Base-by-base conservation (phyloP, 2,797 vertebrate species). In the Erithacus rubecula region DNA sequence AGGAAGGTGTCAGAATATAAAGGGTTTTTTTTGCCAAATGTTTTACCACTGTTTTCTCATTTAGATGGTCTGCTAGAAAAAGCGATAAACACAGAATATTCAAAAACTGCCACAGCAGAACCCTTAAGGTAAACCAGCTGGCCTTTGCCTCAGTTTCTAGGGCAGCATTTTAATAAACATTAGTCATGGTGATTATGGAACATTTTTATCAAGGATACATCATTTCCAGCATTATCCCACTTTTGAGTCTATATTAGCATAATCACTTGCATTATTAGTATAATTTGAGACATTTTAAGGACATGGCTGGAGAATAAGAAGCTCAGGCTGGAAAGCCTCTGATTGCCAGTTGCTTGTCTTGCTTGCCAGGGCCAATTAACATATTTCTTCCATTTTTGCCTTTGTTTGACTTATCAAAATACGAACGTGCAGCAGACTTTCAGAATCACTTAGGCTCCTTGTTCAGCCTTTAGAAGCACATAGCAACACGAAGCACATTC, bases 141-240 rank as follows among this genome's bases (percentile, higher is more conserved):
- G 87, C 72, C 91, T 90, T 90, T 94, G 23, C 79, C 96, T 89
- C 88, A 87, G 72, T 94, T 87, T 94, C 93, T 97, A 93, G 95
- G 95, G 89, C 94, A 96, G 83, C 74, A 74, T 89, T 93, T 93
- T 91, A 96, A 92, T 89, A 96, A 96, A 91, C 90, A 87, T 96
- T 96, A 96, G 93, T 93, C 90, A 94, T 82, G 55, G 81, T 93
- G 90, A 94, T 97, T 96, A 86, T 91, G 83, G 87, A 94, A 75
- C 75, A 52, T 92, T 95, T 88, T 96, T 97, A 96, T 97, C 95
- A 91, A 93, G 91, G 81, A 96, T 88, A 75, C 85, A 96, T 97
- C 52, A 94, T 96, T 95, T 94, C 88, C 86, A 96, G 85, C 63
- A 72, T 95, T 77, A 88, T 92, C 70, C 69, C 22, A 12, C 51